These are phyloP conservation scores for Lycocerus yunnanus DNA, from an alignment of 2,888 invertebrate genomes.

Conservation along the genomic window DNA sequence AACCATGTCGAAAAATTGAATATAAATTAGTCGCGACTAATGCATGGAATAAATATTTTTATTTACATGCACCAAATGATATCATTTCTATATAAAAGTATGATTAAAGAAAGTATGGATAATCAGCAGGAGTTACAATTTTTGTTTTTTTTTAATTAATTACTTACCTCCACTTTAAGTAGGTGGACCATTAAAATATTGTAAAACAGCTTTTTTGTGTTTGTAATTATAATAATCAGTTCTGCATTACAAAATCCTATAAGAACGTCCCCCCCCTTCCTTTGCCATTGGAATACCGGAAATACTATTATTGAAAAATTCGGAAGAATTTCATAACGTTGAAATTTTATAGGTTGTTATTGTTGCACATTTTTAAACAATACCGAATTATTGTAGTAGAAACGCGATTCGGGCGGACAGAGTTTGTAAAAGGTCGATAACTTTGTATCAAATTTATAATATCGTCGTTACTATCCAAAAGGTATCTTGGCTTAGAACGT, in stretches of 20 bases:
- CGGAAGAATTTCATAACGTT: no score
- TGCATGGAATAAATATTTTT: conserved; percentile 17
- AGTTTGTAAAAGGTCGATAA: background rate
- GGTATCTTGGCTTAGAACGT: background rate
- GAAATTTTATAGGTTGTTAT: background rate
- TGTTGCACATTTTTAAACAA: background rate
- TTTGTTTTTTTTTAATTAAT: background rate
- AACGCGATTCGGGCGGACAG: background rate
- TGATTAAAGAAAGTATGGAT: conserved; percentile 13
- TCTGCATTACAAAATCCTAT: background rate
- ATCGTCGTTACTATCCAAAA: background rate
- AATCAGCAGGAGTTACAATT: background rate
- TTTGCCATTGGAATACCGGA: background rate
- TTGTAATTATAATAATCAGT: background rate
- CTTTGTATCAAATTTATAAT: background rate
- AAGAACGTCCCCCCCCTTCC: background rate
- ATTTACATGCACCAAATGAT: conserved; percentile 25
- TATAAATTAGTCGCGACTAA: conserved; percentile 16
- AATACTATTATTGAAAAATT: no score
- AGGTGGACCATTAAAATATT: background rate
- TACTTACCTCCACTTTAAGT: background rate
- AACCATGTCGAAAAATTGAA: background rate
- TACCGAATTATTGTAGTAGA: background rate
- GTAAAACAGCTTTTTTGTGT: background rate
- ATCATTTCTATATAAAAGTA: conserved; percentile 30